Conservation (phyloP, 2,113 vertebrate genomes). For the Gallinago paraguaiae region DNA sequence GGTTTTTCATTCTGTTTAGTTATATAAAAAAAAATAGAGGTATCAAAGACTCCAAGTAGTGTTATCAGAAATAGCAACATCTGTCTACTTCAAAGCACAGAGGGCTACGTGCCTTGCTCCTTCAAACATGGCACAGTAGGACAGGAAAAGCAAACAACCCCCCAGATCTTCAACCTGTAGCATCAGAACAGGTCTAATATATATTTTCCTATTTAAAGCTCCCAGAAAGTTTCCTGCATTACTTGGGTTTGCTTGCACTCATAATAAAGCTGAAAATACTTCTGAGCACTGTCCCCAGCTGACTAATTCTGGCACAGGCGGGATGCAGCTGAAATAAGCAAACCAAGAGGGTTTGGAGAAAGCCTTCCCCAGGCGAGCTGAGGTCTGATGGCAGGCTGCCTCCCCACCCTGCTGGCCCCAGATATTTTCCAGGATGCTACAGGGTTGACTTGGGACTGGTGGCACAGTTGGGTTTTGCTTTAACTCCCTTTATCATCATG, state of each 20-base stretch:
- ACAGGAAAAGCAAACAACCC: background rate
- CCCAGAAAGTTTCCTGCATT: background rate
- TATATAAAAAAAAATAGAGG: background rate
- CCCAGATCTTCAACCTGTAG: background rate
- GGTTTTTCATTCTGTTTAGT: background rate
- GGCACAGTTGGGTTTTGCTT: background rate
- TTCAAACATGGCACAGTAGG: background rate
- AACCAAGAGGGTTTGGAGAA: background rate
- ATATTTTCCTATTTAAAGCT: background rate
- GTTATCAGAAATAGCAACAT: background rate
- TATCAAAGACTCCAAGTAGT: background rate
- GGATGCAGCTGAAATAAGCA: background rate
- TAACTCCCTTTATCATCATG: background rate
- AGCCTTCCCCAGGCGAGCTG: fast-evolving
- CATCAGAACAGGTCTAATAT: background rate
- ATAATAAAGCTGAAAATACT: background rate
- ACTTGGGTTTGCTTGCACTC: background rate
- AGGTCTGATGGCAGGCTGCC: background rate
- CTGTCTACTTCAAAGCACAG: background rate
- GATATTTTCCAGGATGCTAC: background rate
- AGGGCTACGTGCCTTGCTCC: background rate
- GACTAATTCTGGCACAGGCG: background rate
- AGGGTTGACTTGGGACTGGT: background rate
- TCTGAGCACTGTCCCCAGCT: background rate
- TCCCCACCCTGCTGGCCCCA: background rate